Percentiles rank a stretch among this genome's conserved stretches.
Conservation (phyloP, 2,888 invertebrate genomes). For the Oscheius sp. region DNA sequence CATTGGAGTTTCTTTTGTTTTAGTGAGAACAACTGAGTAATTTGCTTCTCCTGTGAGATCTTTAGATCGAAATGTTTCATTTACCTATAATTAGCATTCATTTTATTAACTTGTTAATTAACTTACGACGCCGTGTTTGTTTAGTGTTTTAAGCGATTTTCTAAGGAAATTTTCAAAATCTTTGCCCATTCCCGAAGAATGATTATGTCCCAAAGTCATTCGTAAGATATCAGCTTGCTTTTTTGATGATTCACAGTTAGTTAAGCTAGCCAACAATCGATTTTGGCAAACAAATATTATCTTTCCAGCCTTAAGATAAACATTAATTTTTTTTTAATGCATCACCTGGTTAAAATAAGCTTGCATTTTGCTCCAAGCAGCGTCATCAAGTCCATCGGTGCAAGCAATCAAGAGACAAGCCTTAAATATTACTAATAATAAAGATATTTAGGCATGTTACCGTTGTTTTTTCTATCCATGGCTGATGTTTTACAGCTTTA, state of each 20-base stretch:
- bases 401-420: slow-evolving; percentile 66
- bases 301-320: slow-evolving; percentile 61
- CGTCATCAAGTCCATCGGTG: slow-evolving; percentile 60
- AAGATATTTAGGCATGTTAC: too few relatives aligned
- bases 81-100: slow-evolving; percentile 29
- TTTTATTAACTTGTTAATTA: not conserved
- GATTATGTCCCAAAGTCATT: slow-evolving; percentile 46
- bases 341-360: slow-evolving; percentile 61
- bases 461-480: slow-evolving; percentile 62
- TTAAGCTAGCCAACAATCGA: slow-evolving; percentile 62
- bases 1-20: slow-evolving; percentile 64
- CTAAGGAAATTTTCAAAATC: slow-evolving; percentile 69
- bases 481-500: slow-evolving; percentile 54
- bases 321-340: not conserved
- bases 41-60: slow-evolving; percentile 61
- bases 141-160: slow-evolving; percentile 55
- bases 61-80: slow-evolving; percentile 64
- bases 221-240: slow-evolving; percentile 52
- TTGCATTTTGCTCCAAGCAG: slow-evolving; percentile 63
- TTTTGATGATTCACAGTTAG: slow-evolving; percentile 56
- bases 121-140: slow-evolving; percentile 46
- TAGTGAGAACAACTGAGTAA: slow-evolving; percentile 62
- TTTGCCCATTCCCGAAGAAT: slow-evolving; percentile 52
- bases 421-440: slow-evolving; percentile 17
- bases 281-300: slow-evolving; percentile 70